Evolutionary conservation across 2,888 invertebrate species (phyloP), one percentile per base, ranked within the genome.

Genomic region (Lysandra bellargus): DNA sequence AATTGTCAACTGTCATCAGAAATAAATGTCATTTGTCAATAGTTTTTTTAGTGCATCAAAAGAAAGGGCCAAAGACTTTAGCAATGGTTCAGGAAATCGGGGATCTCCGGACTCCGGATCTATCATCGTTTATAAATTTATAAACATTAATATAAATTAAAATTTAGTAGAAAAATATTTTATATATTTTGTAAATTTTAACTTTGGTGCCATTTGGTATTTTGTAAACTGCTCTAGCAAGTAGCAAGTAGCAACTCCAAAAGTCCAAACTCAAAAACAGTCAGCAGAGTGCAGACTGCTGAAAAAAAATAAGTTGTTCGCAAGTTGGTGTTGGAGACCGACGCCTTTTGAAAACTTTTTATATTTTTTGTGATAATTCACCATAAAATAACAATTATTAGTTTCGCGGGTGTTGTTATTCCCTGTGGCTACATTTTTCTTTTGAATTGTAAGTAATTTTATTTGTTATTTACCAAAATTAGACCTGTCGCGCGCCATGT

Each of bases 401-500:
- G 23, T 44, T 80, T 84, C 84, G 80, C 85, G 90, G 90, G 88
- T 81, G 86, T 81, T 84, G 64, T 80, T 81, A 80, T 83, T 81
- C 86, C 85, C 85, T 86, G 83, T 87, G 84, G 88, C 86, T 86
- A 73, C 30, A 76, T 81, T 83, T 82, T 82, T 80, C 80, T 80
- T 61, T 79, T 80, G 74, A 83, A 84, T 83, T 81, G 92, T 93
- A 81, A 92, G 92, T 92, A 87, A 79, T 84, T 82, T 81, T 40
- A 60, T 61, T 49, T 73, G 76, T 81, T 79, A 81, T 85, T 85
- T 80, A 80, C 60, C 14, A 23, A 57, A 78, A 78, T 76, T 61
- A 75, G 80, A 79, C 53, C 61, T 80, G 44, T 81, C 82, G 79
- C 90, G 89, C 91, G 91, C 92, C 91, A 91, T 91, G 83, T 83